These are phyloP conservation scores for Aquatica leii DNA, from an alignment of 2,888 invertebrate genomes.

Conservation along the genomic window DNA sequence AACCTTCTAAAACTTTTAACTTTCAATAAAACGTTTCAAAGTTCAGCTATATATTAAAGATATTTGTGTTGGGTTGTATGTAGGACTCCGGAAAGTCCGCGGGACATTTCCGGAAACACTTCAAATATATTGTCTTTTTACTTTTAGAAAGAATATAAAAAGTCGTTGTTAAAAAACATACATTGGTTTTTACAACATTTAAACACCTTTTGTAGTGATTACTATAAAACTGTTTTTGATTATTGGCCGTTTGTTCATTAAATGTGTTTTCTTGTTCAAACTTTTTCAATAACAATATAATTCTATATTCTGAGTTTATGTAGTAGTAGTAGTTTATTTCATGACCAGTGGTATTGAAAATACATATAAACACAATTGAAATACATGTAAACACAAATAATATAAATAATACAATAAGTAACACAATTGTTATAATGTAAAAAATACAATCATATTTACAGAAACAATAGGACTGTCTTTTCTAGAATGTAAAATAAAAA, in stretches of 20 bases:
- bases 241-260: conserved; percentile 28
- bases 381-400: too few relatives aligned
- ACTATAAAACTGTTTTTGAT: conserved; percentile 17
- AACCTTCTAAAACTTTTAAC: conserved; percentile 17
- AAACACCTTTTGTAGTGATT: conserved; percentile 26
- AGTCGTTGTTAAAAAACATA: conserved; percentile 13
- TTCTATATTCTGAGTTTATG: conserved; percentile 16
- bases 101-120: conserved; percentile 30
- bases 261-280: conserved; percentile 24
- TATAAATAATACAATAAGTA: too few relatives aligned
- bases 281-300: conserved; percentile 20
- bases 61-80: conserved; percentile 27
- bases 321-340: too few relatives aligned
- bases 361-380: too few relatives aligned
- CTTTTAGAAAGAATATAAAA: conserved; percentile 18
- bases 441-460: too few relatives aligned
- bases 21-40: conserved; percentile 27
- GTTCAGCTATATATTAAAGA: conserved; percentile 21
- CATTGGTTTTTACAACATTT: conserved; percentile 21
- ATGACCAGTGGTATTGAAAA: too few relatives aligned
- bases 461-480: too few relatives aligned
- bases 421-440: too few relatives aligned
- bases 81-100: conserved; percentile 27
- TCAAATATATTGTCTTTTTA: conserved; percentile 24
- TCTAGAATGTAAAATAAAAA: too few relatives aligned